Evolutionary conservation across 2,888 invertebrate genomes (phyloP).

Genomic region (Amphimallon solstitiale): DNA sequence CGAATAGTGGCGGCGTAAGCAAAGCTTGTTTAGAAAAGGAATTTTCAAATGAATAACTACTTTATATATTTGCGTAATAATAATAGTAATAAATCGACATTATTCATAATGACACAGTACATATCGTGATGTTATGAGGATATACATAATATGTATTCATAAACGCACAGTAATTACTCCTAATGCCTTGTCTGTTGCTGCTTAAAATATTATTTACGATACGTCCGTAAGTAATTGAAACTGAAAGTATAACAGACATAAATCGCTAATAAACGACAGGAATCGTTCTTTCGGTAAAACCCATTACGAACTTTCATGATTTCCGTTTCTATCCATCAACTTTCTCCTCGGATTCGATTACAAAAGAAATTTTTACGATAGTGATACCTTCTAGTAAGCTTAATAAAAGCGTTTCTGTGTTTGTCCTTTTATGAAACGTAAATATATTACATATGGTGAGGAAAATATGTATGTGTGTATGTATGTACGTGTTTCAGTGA

Average conservation of each 20-base stretch:
- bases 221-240: conserved; percentile 15
- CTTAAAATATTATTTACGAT: background rate
- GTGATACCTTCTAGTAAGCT: background rate
- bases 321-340: conserved; percentile 21
- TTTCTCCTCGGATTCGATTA: conserved; percentile 35
- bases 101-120: too few relatives aligned
- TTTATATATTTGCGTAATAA: too few relatives aligned
- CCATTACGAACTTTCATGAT: conserved; percentile 29
- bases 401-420: background rate
- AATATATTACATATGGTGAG: too few relatives aligned
- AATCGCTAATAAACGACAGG: background rate
- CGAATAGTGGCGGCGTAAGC: too few relatives aligned
- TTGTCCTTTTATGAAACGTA: background rate
- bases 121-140: too few relatives aligned
- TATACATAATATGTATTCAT: too few relatives aligned
- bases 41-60: too few relatives aligned
- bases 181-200: background rate
- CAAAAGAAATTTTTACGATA: conserved; percentile 27
- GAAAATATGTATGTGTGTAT: background rate
- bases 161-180: background rate
- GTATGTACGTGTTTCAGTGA: too few relatives aligned
- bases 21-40: too few relatives aligned
- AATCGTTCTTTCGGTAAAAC: conserved; percentile 11
- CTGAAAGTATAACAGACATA: conserved; percentile 18
- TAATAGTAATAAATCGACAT: too few relatives aligned